These are phyloP conservation scores for Panorpa germanica DNA, from an alignment of 2,888 invertebrate species.

Conservation along the genomic window DNA sequence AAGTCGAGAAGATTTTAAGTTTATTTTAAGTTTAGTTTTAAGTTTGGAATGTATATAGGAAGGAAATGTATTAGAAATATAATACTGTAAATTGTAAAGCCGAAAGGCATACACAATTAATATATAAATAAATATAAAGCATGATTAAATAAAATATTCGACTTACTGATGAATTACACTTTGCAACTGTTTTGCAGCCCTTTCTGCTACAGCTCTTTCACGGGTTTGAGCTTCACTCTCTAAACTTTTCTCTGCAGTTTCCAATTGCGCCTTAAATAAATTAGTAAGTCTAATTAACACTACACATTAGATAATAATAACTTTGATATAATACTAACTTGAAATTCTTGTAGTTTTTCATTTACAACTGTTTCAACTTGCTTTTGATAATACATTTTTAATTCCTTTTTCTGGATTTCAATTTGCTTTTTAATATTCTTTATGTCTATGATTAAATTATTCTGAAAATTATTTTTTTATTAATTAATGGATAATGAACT, in stretches of 20 bases:
- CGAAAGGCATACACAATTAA: too few relatives aligned
- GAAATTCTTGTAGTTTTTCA: constrained; percentile 48
- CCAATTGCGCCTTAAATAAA: constrained; percentile 43
- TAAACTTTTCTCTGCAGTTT: constrained; percentile 37
- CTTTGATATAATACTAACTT: too few relatives aligned
- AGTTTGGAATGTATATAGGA: too few relatives aligned
- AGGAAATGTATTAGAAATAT: too few relatives aligned
- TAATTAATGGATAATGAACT: too few relatives aligned
- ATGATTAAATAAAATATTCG: constrained; percentile 9
- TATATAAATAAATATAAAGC: too few relatives aligned
- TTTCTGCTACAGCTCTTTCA: constrained; percentile 37
- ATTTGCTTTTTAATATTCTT: constrained; percentile 28
- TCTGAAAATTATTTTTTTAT: constrained; percentile 22
- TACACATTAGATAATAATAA: too few relatives aligned
- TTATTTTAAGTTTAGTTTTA: too few relatives aligned
- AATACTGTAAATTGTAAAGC: too few relatives aligned
- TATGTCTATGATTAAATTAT: constrained; percentile 23
- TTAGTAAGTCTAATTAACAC: too few relatives aligned
- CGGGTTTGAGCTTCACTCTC: constrained; percentile 35
- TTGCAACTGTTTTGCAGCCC: constrained; percentile 40
- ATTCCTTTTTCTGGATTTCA: constrained; percentile 38
- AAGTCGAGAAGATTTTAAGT: too few relatives aligned
- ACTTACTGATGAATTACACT: constrained; percentile 37
- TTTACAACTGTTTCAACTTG: constrained; percentile 52
- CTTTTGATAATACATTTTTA: constrained; percentile 48